These are phyloP conservation scores for Chionoecetes opilio DNA, from an alignment of 1,140 invertebrate species.

Conservation along the genomic window DNA sequence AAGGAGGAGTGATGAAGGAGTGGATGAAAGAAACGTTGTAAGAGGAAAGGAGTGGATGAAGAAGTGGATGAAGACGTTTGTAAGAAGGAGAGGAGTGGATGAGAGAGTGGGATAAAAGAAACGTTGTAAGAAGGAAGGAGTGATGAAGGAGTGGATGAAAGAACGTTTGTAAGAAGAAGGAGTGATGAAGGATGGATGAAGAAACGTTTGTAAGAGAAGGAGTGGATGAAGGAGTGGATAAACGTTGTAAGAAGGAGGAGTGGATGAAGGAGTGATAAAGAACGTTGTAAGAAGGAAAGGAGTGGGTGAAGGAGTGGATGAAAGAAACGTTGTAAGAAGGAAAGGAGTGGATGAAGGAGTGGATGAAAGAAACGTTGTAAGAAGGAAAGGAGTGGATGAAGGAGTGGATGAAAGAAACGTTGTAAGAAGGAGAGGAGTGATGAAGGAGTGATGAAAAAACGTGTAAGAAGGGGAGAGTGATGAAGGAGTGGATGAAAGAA, in stretches of 20 bases:
- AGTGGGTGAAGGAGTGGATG: not conserved
- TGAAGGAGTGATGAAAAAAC: not conserved
- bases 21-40: not conserved
- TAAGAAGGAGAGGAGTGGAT: not conserved
- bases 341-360: not conserved
- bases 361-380: too few relatives aligned
- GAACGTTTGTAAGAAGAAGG: not conserved
- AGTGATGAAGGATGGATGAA: not conserved
- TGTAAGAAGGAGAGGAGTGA: not conserved
- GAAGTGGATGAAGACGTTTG: not conserved
- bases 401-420: constrained; percentile 19
- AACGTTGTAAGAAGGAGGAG: too few relatives aligned
- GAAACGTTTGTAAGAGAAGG: not conserved
- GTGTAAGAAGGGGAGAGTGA: not conserved
- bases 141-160: not conserved
- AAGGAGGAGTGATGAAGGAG: not conserved
- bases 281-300: too few relatives aligned
- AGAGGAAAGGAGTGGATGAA: not conserved
- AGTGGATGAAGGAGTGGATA: not conserved
- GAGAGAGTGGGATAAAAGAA: not conserved
- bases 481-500: too few relatives aligned
- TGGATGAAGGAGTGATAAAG: not conserved
- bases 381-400: not conserved
- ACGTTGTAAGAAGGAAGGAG: too few relatives aligned
- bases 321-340: not conserved